A percentile compares a stretch with the other conserved stretches of the same genome.
These are phyloP conservation scores for Xiphias gladius DNA, from an alignment of 2,113 vertebrate genomes.

Conservation along the genomic window DNA sequence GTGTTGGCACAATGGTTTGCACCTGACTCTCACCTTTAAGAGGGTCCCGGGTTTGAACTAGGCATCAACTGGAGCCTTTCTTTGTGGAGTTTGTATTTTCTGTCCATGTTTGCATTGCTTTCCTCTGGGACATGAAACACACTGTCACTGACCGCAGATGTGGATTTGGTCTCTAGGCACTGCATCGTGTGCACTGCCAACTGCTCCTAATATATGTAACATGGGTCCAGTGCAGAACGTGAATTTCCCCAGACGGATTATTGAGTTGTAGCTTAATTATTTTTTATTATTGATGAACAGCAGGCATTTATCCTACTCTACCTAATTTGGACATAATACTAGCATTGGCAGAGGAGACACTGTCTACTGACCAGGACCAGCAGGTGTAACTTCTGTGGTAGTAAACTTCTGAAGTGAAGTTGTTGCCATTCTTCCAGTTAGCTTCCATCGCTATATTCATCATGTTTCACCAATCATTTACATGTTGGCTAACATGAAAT, in stretches of 20 bases:
- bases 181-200: not conserved
- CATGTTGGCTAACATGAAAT: conserved; percentile 16
- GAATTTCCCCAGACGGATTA: not conserved
- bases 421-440: not conserved
- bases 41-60: not conserved
- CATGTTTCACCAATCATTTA: conserved; percentile 12
- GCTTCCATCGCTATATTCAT: not conserved
- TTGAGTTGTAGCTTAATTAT: not conserved
- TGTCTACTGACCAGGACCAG: not conserved
- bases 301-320: not conserved
- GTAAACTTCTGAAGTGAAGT: not conserved
- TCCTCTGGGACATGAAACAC: not conserved
- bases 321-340: not conserved
- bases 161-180: not conserved
- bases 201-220: conserved; percentile 2
- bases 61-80: not conserved
- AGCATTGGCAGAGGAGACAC: not conserved
- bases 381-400: not conserved
- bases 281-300: not conserved
- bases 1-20: too few relatives aligned
- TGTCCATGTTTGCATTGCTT: not conserved
- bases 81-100: not conserved
- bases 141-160: not conserved
- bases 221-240: not conserved
- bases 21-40: not conserved